Conservation (phyloP, 2,888 invertebrate genomes). For the Andrena trimmerana region DNA sequence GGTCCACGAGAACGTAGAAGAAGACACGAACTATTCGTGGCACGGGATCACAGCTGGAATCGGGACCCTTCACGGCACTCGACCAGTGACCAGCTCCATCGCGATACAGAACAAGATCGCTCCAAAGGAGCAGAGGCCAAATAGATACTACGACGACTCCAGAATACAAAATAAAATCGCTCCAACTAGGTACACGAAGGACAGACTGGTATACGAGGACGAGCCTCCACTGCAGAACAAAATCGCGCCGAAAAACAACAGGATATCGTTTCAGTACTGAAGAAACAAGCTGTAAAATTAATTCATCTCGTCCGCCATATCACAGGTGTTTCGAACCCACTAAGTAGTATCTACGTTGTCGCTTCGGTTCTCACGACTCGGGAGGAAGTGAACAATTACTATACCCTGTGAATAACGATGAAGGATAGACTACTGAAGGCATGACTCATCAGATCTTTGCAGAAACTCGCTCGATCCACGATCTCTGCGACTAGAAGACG, state of each 20-base stretch:
- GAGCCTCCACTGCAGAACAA: slow-evolving; percentile 69
- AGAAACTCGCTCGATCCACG: background rate
- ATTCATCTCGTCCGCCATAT: background rate
- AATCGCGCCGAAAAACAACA: slow-evolving; percentile 64
- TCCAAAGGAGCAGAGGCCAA: slow-evolving; percentile 36
- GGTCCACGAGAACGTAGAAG: slow-evolving; percentile 77
- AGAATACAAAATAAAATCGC: slow-evolving; percentile 36
- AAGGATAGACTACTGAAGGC: background rate
- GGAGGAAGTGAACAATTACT: background rate
- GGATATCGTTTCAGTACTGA: slow-evolving; percentile 36
- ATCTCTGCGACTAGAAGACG: background rate
- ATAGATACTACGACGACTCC: background rate
- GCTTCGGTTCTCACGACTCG: background rate
- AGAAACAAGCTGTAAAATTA: background rate
- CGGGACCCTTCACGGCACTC: slow-evolving; percentile 59
- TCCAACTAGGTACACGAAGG: background rate
- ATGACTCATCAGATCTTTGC: background rate
- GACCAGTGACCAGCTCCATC: slow-evolving; percentile 26
- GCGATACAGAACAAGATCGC: slow-evolving; percentile 70
- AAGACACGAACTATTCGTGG: slow-evolving; percentile 70
- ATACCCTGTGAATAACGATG: background rate
- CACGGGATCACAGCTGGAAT: slow-evolving; percentile 68
- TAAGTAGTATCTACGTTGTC: background rate
- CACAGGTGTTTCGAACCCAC: background rate
- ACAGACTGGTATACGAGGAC: slow-evolving; percentile 8